Percentiles rank a stretch among this genome's conserved stretches.
phyloP scores from a whole-genome alignment of 1,140 invertebrate genomes.

The Magallana gigas region DNA sequence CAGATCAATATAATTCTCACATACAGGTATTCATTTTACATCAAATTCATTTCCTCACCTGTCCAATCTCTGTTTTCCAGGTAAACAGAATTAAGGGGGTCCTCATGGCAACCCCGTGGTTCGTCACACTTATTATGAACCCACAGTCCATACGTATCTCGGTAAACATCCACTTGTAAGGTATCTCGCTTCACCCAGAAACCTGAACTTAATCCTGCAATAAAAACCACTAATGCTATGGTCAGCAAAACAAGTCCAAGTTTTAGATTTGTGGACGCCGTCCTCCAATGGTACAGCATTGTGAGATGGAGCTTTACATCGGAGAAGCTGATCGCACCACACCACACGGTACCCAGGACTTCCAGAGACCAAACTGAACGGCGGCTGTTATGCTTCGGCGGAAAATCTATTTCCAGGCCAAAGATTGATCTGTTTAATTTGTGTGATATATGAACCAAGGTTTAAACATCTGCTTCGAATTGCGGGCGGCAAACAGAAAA shows the following conservation, averaged over 20 bases:
- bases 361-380: neutral
- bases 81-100: conserved; percentile 7
- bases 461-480: conserved; percentile 14
- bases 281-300: conserved; percentile 5
- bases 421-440: conserved; percentile 18
- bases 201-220: neutral
- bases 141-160: neutral
- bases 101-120: neutral
- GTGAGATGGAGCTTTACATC: neutral
- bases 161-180: neutral
- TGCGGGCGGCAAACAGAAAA: neutral
- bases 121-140: neutral
- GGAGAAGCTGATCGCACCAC: neutral
- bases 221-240: neutral
- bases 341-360: neutral
- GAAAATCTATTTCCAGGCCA: neutral
- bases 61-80: neutral
- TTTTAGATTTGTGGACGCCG: neutral
- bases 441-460: conserved; percentile 2
- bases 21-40: too few relatives aligned
- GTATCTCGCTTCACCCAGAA: neutral
- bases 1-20: too few relatives aligned
- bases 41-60: neutral
- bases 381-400: too few relatives aligned
- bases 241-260: neutral